Evolutionary conservation across 2,797 vertebrate genomes (phyloP), one percentile per base, ranked within the genome.

Genomic region (Sylvilagus floridanus): DNA sequence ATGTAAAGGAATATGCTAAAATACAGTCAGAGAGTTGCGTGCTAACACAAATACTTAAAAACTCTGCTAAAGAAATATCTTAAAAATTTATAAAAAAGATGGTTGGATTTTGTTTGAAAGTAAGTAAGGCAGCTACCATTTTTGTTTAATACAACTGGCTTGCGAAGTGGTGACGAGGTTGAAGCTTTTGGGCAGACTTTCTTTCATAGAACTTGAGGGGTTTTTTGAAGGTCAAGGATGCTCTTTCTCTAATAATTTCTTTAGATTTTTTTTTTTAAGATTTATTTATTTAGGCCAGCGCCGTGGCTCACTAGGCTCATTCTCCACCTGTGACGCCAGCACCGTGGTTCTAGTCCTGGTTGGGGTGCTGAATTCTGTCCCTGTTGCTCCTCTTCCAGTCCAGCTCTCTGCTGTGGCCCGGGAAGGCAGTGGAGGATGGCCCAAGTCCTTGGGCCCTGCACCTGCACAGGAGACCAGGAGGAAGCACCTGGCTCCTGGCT

Each of bases 61-160:
- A 81, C 71, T 90, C 16, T 93, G 42, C 37, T 77, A 66, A 26
- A 88, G 30, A 65, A 91, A 84, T 79, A 50, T 14, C 47, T 78
- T n/a, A 91, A 47, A 52, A 52, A 66, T 92, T 90, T 92, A 13
- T 86, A 93, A 90, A 62, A 81, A 83, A 91, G 47, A 90, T 42
- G 75, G 42, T 76, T 94, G 32, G 12, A 35, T 93, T 92, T 92
- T 85, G n/a, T 93, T 92, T 63, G 52, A 89, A 95, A 95, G 73
- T 94, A 28, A 88, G 66, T 94, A 91, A 91, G 37, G 69, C 37
- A 87, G 21, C 26, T 93, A 24, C 91, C 35, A 7, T 90, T 95
- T 96, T 78, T 94, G 28, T 90, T 69, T 84, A 82, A 26, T 7
- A 66, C 75, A 88, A 91, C 22, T 7, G 30, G 71, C n/a, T 88